Base-by-base conservation (phyloP, 2,113 vertebrate genomes). In the Columba livia region DNA sequence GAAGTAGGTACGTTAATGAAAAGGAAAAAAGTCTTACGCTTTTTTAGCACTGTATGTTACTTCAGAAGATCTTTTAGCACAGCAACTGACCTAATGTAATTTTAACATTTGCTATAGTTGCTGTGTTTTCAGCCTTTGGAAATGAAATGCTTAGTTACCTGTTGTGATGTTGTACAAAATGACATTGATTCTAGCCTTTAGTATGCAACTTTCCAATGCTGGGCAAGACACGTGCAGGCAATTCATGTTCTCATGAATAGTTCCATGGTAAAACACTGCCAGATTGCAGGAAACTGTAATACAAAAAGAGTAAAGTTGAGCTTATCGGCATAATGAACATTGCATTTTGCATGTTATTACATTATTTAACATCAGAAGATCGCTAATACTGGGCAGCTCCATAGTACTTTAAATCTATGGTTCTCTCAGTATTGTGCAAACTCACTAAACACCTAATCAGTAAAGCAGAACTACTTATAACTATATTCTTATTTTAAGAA, bases 181-280 rank as follows among this genome's bases (percentile, higher is more conserved):
- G 38, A 98, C 98, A 81, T 98, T 97, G 54, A 93, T 88, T 78
- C 97, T 98, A 32, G 98, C 98, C 53, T 97, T 98, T 47, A 99
- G 94, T 34, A 99, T 97, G 71, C 99, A 99, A 93, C 99, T 99
- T 94, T 99, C 98, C 93, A 98, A 75, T 2, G 98, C 97, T 3
- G 99, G 99, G 78, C 99, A 99, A 90, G 98, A 98, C 32, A 99
- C 10, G 32, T 99, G 99, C 93, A 99, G 98, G 92, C 99, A 99
- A 96, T 99, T 99, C 69, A 92, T 96, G 5, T 91, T 98, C 81
- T 98, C 97, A 31, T 98, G 97, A 65, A 97, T 83, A 28, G 97
- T 95, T 44, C 98, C 98, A 6, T 98, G 98, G 96, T 98, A 98
- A 98, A 99, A 99, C 91, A 99, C 98, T 32, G 99, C 99, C 97